Conservation (phyloP, 2,888 invertebrate genomes). For the Luffia ferchaultella region DNA sequence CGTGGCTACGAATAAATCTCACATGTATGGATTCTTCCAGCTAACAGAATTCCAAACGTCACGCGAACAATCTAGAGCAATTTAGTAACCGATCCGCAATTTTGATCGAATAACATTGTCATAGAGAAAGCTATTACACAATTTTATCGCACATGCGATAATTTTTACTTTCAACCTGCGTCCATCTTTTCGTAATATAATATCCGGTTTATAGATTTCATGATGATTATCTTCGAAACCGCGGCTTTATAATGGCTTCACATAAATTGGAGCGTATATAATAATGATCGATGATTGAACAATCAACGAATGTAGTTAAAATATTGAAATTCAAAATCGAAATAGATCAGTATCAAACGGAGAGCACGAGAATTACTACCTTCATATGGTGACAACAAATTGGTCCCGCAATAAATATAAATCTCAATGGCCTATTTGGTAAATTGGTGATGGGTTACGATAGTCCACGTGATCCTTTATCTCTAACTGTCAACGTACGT, state of each 20-base stretch:
- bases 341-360: background rate
- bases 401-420: constrained; percentile 2
- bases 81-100: constrained; percentile 9
- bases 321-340: background rate
- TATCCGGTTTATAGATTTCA: too few relatives aligned
- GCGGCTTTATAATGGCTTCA: too few relatives aligned
- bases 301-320: too few relatives aligned
- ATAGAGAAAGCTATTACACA: constrained; percentile 8
- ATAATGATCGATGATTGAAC: too few relatives aligned
- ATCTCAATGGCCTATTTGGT: constrained; percentile 2
- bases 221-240: too few relatives aligned
- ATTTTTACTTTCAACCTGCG: constrained; percentile 6
- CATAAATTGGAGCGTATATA: too few relatives aligned
- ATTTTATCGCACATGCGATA: constrained; percentile 5
- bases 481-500: background rate
- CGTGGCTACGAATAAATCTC: constrained; percentile 3
- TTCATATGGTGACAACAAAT: background rate
- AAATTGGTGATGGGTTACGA: constrained; percentile 1
- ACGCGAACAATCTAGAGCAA: constrained; percentile 9
- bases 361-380: background rate
- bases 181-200: constrained; percentile 1
- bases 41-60: constrained; percentile 5
- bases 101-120: constrained; percentile 7
- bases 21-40: constrained; percentile 12
- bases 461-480: background rate